Percentiles rank a stretch among this genome's conserved stretches.
Conservation (phyloP, 2,113 vertebrate genomes). For the Ceyx margarethae region DNA sequence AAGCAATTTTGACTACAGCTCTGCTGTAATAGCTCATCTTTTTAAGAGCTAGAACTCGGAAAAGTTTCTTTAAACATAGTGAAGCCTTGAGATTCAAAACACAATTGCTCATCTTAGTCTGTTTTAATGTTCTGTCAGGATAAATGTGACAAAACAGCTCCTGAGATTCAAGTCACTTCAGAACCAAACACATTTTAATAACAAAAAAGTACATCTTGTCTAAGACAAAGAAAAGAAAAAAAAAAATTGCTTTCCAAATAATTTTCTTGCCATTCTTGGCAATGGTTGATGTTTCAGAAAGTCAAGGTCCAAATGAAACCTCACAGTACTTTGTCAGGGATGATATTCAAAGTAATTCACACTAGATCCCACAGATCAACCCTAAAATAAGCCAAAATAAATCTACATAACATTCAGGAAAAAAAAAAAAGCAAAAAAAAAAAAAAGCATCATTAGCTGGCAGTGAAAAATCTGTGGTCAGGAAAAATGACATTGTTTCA, state of each 20-base stretch:
- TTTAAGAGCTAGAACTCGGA: neutral
- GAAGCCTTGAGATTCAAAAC: neutral
- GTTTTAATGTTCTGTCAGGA: neutral
- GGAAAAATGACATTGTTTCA: neutral
- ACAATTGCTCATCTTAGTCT: neutral
- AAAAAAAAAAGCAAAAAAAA: too few relatives aligned
- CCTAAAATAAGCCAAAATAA: neutral
- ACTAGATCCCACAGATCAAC: neutral
- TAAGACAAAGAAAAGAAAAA: neutral
- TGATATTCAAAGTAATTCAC: neutral
- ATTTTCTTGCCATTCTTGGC: neutral
- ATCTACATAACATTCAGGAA: neutral
- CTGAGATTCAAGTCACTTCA: neutral
- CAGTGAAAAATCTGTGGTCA: neutral
- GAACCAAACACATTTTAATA: neutral
- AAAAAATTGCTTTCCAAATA: neutral
- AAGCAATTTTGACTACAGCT: neutral
- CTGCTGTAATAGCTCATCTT: neutral
- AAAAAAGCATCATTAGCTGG: fast-evolving
- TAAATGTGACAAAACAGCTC: neutral
- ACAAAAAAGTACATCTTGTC: neutral
- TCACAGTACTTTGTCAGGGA: neutral
- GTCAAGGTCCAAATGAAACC: neutral
- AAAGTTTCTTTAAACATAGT: neutral
- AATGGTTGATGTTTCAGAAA: fast-evolving